Conservation (phyloP, 2,113 vertebrate species). For the Cygnus buccinator region DNA sequence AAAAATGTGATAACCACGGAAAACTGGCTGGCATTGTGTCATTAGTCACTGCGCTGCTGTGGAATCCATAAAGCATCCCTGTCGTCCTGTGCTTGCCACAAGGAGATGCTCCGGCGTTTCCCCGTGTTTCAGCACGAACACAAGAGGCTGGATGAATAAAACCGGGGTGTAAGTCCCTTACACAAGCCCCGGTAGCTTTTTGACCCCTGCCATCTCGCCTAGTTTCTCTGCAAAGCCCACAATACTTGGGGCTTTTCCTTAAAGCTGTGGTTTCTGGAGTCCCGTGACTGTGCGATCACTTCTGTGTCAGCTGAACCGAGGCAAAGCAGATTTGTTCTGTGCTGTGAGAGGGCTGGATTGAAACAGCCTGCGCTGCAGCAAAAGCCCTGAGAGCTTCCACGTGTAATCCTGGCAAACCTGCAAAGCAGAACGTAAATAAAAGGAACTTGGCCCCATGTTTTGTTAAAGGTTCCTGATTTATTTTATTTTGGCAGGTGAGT, state of each 20-base stretch:
- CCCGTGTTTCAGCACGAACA: too few species aligned
- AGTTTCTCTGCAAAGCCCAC: neutral
- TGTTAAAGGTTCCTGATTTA: neutral
- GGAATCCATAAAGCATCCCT: neutral
- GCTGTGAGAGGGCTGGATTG: conserved; percentile 1
- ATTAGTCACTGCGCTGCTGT: neutral
- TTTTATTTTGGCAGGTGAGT: neutral
- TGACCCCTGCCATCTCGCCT: neutral
- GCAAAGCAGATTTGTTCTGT: conserved; percentile 13
- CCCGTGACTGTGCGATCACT: conserved; percentile 19
- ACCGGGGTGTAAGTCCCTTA: neutral
- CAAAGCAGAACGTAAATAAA: neutral
- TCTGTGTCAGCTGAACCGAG: neutral
- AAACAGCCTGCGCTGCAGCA: neutral
- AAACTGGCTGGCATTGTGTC: neutral
- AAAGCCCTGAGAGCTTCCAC: neutral
- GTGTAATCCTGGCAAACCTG: neutral
- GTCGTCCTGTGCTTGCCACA: neutral
- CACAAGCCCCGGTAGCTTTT: neutral
- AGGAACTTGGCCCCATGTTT: neutral
- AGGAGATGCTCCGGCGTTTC: neutral
- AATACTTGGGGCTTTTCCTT: neutral
- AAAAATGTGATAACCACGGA: neutral
- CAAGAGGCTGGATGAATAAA: neutral
- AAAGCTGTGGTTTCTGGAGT: fast-evolving